Base-by-base conservation (phyloP, 2,113 vertebrate species). In the Galeopterus variegatus region DNA sequence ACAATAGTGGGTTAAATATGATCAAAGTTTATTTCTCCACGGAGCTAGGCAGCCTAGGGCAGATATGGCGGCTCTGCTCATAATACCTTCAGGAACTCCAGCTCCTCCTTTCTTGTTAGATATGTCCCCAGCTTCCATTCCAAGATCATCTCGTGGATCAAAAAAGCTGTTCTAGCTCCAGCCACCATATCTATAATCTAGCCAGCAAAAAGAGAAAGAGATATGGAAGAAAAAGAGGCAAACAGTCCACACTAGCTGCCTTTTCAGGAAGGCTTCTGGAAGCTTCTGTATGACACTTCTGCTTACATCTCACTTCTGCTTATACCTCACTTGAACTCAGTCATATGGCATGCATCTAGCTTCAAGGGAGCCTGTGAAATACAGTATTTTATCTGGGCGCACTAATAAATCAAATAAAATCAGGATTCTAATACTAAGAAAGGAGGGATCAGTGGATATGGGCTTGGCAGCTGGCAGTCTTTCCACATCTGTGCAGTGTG, bases 91-190 rank as follows among this genome's bases (percentile, higher is more conserved):
- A 4, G 36, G 50, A 64, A 82, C 60, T n/a, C 67, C 11, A 48
- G 50, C 28, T 76, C 36, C 24, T 65, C 48, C 69, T 65, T 28
- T 67, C 58, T 31, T 56, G 50, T 28, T 67, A 58, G 45, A 6
- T 72, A 18, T 81, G 17, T 87, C 73, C 69, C 15, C 0, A 0
- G 15, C 24, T 70, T 88, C 12, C 75, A 70, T 41, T 70, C 77
- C 77, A 45, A 72, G 19, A 89, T 83, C n/a, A 65, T n/a, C 67
- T 89, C 58, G 48, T 36, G n/a, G 60, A 52, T 94, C 60, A 90
- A 48, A 90, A 67, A 31, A 23, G n/a, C 45, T 54, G 85, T n/a
- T 77, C 24, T 9, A 18, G 52, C 33, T 83, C n/a, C 28, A 26
- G 64, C 14, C 84, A 70, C 48, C 0, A 3, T 79, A 64, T 11